Percentiles rank a stretch among this genome's conserved stretches.
Conservation (phyloP, 2,888 invertebrate genomes). For the Invenusta paracnida region DNA sequence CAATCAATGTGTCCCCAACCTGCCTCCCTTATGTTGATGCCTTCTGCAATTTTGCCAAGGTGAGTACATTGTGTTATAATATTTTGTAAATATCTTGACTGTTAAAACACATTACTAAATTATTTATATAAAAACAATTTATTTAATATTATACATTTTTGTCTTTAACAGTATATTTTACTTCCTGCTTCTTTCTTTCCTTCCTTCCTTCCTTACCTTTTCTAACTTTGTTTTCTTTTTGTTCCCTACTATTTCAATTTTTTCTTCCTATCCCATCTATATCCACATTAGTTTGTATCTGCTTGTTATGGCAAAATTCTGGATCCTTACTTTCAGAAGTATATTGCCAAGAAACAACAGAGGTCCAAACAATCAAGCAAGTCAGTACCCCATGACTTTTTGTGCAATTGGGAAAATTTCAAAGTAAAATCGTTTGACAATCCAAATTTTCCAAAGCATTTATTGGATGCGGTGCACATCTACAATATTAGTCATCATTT, state of each 20-base stretch:
- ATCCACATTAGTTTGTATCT: not conserved
- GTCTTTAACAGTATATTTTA: not conserved
- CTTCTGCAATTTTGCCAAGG: not conserved
- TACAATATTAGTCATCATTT: not conserved
- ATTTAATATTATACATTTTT: not conserved
- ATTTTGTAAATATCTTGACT: not conserved
- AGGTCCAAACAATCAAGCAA: not conserved
- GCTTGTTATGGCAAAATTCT: not conserved
- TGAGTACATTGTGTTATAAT: not conserved
- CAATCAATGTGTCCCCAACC: not conserved
- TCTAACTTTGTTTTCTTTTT: not conserved
- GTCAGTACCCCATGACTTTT: slow-evolving; percentile 5
- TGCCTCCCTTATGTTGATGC: not conserved
- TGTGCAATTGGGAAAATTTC: not conserved
- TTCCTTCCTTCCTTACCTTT: not conserved
- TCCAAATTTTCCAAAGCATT: not conserved
- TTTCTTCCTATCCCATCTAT: not conserved
- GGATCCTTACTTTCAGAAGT: not conserved
- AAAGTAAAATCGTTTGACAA: not conserved
- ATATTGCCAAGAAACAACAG: not conserved
- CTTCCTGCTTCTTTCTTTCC: not conserved
- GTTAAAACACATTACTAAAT: not conserved
- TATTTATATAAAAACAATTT: not conserved
- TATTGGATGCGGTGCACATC: not conserved
- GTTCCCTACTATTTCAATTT: not conserved